These are phyloP conservation scores for Phrynocephalus vlangalii DNA, from an alignment of 2,797 vertebrate species.

Conservation along the genomic window DNA sequence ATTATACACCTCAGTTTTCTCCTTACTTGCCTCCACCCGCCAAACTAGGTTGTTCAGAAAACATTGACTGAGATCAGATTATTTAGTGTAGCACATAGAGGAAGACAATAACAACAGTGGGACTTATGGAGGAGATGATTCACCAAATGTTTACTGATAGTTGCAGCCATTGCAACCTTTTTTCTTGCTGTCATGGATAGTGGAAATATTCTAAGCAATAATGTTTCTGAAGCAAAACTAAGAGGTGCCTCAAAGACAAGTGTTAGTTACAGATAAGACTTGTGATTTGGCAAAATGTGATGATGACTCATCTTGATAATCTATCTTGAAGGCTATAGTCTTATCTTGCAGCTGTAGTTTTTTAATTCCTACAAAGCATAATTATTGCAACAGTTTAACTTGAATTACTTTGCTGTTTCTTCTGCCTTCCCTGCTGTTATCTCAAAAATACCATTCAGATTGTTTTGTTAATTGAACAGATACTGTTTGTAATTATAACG, in stretches of 20 bases:
- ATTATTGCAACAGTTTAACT: not conserved
- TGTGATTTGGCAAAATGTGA: not conserved
- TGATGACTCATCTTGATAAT: not conserved
- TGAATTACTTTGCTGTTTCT: not conserved
- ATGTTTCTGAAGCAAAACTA: not conserved
- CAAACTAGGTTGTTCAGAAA: not conserved
- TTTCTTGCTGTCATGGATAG: not conserved
- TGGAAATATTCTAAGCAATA: not conserved
- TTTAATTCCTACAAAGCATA: not conserved
- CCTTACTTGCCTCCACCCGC: not conserved
- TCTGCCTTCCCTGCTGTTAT: not conserved
- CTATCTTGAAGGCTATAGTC: not conserved
- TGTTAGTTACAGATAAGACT: not conserved
- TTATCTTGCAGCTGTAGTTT: not conserved
- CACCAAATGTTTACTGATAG: too few species aligned
- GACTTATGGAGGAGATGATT: too few species aligned
- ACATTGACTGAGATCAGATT: not conserved
- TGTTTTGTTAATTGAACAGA: not conserved
- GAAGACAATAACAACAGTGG: too few species aligned
- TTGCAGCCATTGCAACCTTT: not conserved
- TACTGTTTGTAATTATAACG: not conserved
- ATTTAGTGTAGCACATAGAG: too few species aligned
- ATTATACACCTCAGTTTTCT: not conserved
- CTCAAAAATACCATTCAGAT: not conserved
- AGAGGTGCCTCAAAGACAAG: not conserved